These are phyloP conservation scores for Melozone crissalis DNA, from an alignment of 2,113 vertebrate species.

Conservation along the genomic window DNA sequence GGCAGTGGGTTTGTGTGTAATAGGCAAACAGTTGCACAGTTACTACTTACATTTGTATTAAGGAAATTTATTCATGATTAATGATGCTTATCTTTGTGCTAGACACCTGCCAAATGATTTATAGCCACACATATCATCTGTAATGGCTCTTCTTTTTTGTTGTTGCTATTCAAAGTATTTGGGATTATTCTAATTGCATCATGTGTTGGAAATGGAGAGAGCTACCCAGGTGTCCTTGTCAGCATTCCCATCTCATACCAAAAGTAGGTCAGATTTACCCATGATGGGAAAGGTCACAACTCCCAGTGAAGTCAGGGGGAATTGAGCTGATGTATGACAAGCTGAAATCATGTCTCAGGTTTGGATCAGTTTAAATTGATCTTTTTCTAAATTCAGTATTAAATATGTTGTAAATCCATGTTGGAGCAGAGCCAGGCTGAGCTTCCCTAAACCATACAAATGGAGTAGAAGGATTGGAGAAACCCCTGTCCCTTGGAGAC, in stretches of 20 bases:
- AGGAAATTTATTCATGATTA: slow-evolving; percentile 43
- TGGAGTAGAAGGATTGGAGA: neutral
- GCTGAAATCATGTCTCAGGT: neutral
- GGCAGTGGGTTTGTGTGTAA: slow-evolving; percentile 67
- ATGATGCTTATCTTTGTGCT: slow-evolving; percentile 43
- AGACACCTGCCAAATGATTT: slow-evolving; percentile 53
- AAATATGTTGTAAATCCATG: neutral
- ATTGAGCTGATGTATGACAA: slow-evolving; percentile 28
- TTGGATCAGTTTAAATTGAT: neutral
- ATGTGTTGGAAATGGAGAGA: slow-evolving; percentile 2
- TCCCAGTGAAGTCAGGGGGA: neutral
- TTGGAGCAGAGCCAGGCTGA: neutral
- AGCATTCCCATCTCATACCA: neutral
- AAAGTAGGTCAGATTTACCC: neutral
- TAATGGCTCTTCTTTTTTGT: neutral
- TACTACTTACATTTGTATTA: slow-evolving; percentile 8
- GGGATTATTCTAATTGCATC: slow-evolving; percentile 15
- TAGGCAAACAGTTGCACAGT: slow-evolving; percentile 63
- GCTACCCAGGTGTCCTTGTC: slow-evolving; percentile 19
- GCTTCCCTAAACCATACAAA: neutral
- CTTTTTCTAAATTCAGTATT: neutral
- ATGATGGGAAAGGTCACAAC: neutral
- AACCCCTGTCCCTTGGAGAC: neutral
- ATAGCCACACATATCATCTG: neutral
- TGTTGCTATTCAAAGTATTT: slow-evolving; percentile 7